These are phyloP conservation scores for Leucoraja ocellata DNA, from an alignment of 2,797 vertebrate genomes.

Conservation along the genomic window DNA sequence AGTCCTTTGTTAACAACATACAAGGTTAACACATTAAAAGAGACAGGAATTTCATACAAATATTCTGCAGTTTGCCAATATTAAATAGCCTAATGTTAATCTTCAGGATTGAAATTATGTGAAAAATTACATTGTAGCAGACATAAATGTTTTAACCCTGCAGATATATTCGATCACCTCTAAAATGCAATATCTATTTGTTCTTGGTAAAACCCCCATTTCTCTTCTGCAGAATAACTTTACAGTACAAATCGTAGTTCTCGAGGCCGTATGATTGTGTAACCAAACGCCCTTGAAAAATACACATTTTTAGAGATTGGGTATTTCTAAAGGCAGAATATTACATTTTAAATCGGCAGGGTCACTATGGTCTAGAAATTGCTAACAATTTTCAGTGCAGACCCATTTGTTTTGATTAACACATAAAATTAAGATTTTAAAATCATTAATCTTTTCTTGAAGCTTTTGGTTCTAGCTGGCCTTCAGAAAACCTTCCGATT, in stretches of 20 bases:
- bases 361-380: constrained; percentile 2
- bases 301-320: neutral
- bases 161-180: neutral
- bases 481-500: constrained; percentile 33
- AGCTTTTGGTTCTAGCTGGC: constrained; percentile 38
- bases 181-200: neutral
- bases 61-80: neutral
- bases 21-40: neutral
- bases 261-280: constrained; percentile 51
- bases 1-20: neutral
- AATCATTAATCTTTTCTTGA: constrained; percentile 36
- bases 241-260: constrained; percentile 44
- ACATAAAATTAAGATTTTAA: constrained; percentile 16
- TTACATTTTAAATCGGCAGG: neutral
- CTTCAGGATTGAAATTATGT: neutral
- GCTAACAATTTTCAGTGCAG: constrained; percentile 26
- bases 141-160: neutral
- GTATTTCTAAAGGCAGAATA: constrained; percentile 33
- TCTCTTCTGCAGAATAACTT: constrained; percentile 35
- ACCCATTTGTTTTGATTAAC: constrained; percentile 12
- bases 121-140: neutral
- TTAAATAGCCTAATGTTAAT: neutral
- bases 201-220: neutral
- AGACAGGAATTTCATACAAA: neutral
- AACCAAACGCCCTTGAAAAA: constrained; percentile 44